Conservation (phyloP, 37 sponge, comb jelly and placozoan species). For the Chondrilla cf. caribensis region DNA sequence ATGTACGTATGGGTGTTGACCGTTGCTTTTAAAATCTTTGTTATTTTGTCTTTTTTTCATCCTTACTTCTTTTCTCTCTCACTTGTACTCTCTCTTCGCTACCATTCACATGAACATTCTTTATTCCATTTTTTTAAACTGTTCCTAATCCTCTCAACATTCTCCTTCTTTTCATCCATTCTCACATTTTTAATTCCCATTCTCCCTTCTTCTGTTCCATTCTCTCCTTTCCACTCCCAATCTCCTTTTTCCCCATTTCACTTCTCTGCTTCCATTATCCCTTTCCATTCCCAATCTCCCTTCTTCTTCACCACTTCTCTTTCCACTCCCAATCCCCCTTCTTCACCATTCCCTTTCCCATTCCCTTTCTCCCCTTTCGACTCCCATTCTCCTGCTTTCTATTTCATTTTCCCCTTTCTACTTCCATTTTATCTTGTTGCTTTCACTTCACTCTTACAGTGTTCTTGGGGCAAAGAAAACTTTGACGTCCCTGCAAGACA, state of each 20-base stretch:
- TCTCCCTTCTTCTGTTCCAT: neutral
- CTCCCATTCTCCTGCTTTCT: neutral
- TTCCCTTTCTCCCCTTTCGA: neutral
- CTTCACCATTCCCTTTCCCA: neutral
- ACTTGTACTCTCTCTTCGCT: too few species aligned
- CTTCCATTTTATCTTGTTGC: neutral
- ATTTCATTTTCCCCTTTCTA: neutral
- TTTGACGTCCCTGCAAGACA: constrained; percentile 18
- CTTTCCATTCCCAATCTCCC: neutral
- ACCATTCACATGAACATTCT: too few species aligned
- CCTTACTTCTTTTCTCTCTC: too few species aligned
- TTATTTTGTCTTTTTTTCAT: too few species aligned
- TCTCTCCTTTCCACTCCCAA: neutral
- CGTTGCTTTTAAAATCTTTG: too few species aligned
- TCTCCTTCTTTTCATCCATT: neutral
- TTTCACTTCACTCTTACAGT: neutral
- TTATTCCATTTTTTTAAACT: too few species aligned
- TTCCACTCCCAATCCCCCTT: neutral
- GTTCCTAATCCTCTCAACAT: too few species aligned
- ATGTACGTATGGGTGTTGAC: too few species aligned
- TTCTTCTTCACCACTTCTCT: neutral
- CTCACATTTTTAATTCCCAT: neutral
- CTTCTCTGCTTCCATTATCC: neutral
- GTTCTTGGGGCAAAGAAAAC: constrained; percentile 28
- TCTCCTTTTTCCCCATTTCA: too few species aligned